phyloP scores from a whole-genome alignment of 1,140 invertebrate species.

The Pararge aegeria region DNA sequence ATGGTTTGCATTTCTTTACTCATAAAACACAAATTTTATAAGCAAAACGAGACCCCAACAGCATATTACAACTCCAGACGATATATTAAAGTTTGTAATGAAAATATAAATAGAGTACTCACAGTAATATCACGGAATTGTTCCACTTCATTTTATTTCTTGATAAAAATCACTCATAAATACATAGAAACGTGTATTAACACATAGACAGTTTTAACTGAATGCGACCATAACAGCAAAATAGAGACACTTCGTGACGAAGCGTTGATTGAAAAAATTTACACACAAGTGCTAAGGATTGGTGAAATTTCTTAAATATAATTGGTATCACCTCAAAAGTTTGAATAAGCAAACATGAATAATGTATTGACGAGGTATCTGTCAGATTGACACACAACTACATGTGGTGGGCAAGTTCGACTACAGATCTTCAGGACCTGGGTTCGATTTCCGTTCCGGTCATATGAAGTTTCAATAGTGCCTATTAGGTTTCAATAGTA shows the following conservation, averaged over 20 bases:
- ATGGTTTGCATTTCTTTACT: not conserved
- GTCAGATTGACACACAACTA: too few relatives aligned
- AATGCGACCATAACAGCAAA: conserved; percentile 16
- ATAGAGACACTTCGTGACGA: conserved; percentile 1
- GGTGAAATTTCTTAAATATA: not conserved
- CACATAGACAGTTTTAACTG: conserved; percentile 23
- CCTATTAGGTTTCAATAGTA: too few relatives aligned
- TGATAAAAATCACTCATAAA: conserved; percentile 7
- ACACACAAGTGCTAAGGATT: conserved; percentile 32
- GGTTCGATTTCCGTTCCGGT: too few relatives aligned
- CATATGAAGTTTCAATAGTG: too few relatives aligned
- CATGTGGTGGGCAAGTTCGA: too few relatives aligned
- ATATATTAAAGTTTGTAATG: not conserved
- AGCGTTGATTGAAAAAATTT: conserved; percentile 36
- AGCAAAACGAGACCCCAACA: not conserved
- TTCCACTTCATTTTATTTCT: conserved; percentile 34
- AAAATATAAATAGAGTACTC: conserved; percentile 26
- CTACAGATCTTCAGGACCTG: too few relatives aligned
- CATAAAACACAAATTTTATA: not conserved
- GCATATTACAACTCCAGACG: not conserved
- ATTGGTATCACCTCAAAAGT: not conserved
- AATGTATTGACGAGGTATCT: too few relatives aligned
- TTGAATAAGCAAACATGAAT: not conserved
- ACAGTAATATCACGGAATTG: conserved; percentile 28
- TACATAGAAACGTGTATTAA: conserved; percentile 12